A percentile compares a stretch with the other conserved stretches of the same genome.
phyloP scores from a whole-genome alignment of 2,797 vertebrate species.

The Melanotaenia nigrans region DNA sequence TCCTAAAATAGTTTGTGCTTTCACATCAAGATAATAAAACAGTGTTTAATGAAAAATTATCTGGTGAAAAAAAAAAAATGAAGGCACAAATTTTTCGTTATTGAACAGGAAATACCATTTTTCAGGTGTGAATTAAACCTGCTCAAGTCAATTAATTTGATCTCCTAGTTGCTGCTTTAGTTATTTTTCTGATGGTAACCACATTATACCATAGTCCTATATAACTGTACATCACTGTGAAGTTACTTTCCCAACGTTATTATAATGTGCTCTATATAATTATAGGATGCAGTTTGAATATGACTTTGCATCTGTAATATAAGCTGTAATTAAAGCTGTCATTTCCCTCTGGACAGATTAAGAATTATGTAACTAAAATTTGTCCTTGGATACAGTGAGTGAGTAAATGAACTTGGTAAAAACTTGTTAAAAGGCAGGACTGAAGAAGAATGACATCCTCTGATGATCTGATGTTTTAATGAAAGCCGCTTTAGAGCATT shows the following conservation, averaged over 20 bases:
- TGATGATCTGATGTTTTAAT: not conserved
- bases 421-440: no score
- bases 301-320: not conserved
- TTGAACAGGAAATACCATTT: no score
- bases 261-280: not conserved
- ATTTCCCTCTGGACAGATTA: not conserved
- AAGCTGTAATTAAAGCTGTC: not conserved
- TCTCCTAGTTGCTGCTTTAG: not conserved
- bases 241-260: not conserved
- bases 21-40: no score
- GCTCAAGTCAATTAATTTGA: not conserved
- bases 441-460: not conserved
- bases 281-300: not conserved
- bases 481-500: not conserved
- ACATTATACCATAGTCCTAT: not conserved
- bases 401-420: not conserved
- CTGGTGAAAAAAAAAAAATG: no score
- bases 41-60: not conserved
- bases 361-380: not conserved
- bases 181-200: not conserved
- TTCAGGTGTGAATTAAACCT: not conserved
- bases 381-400: not conserved
- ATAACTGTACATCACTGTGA: not conserved
- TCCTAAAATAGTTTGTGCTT: not conserved
- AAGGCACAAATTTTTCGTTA: no score